phyloP scores from a whole-genome alignment of 2,113 vertebrate genomes.

The Thunnus thynnus region DNA sequence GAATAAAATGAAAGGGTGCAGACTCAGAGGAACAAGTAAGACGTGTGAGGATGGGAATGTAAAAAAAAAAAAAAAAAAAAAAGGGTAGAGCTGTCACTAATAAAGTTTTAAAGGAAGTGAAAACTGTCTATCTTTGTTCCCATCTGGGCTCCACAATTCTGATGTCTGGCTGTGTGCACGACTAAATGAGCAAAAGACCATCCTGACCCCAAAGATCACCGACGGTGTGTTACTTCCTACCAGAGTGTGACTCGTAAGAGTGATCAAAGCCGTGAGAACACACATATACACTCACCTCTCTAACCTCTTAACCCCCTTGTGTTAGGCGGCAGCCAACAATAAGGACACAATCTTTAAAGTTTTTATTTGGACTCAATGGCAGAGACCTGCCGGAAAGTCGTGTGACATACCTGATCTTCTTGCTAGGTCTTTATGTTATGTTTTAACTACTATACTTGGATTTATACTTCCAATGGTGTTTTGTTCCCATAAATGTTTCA shows the following conservation, averaged over 20 bases:
- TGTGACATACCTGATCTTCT: constrained; percentile 8
- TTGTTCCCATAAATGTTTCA: neutral
- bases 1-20: constrained; percentile 14
- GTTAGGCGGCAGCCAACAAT: constrained; percentile 61
- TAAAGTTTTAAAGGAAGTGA: constrained; percentile 66
- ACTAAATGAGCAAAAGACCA: constrained; percentile 66
- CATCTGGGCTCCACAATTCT: constrained; percentile 47
- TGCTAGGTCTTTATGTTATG: neutral
- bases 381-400: neutral
- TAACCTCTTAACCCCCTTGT: constrained; percentile 71
- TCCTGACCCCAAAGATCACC: constrained; percentile 67
- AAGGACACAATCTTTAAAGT: constrained; percentile 48
- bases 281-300: constrained; percentile 66
- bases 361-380: constrained; percentile 40
- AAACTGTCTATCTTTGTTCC: constrained; percentile 66
- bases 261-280: constrained; percentile 79
- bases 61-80: neutral
- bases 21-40: neutral
- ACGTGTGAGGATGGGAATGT: constrained; percentile 7
- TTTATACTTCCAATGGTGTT: neutral
- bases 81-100: constrained; percentile 9
- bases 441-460: neutral
- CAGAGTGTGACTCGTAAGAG: constrained; percentile 45
- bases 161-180: constrained; percentile 56
- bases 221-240: constrained; percentile 76